phyloP scores from a whole-genome alignment of 53 echinoderm and acorn worm species.

The Echinarachnius parma region DNA sequence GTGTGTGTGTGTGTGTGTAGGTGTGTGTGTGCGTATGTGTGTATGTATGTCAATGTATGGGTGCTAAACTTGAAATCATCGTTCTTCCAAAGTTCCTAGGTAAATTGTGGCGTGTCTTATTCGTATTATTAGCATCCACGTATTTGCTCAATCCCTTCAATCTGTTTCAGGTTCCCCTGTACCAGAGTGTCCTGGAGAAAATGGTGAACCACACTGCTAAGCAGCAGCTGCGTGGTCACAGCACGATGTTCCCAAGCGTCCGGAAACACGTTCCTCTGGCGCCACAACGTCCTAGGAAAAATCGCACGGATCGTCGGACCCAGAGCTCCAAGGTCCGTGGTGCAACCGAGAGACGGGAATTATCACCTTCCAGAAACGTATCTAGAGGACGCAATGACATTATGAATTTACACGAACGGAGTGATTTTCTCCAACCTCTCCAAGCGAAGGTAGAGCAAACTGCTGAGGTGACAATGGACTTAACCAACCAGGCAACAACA shows the following conservation, averaged over 20 bases:
- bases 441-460: too few relatives aligned
- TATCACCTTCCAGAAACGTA: too few relatives aligned
- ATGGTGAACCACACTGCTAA: background rate
- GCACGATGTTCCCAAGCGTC: background rate
- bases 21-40: background rate
- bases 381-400: background rate
- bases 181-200: constrained; percentile 6
- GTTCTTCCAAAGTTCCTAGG: background rate
- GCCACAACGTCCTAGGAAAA: background rate
- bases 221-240: background rate
- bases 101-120: background rate
- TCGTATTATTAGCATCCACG: background rate
- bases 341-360: background rate
- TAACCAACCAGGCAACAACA: background rate
- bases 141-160: too few relatives aligned
- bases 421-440: too few relatives aligned
- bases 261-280: background rate
- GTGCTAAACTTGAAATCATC: too few relatives aligned
- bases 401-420: too few relatives aligned
- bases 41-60: background rate
- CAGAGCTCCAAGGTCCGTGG: background rate
- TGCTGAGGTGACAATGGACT: too few relatives aligned
- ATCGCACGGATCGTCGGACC: background rate
- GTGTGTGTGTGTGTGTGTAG: background rate
- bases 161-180: constrained; percentile 9